Conservation (phyloP, 2,113 vertebrate species). For the Antechinus stuartii region DNA sequence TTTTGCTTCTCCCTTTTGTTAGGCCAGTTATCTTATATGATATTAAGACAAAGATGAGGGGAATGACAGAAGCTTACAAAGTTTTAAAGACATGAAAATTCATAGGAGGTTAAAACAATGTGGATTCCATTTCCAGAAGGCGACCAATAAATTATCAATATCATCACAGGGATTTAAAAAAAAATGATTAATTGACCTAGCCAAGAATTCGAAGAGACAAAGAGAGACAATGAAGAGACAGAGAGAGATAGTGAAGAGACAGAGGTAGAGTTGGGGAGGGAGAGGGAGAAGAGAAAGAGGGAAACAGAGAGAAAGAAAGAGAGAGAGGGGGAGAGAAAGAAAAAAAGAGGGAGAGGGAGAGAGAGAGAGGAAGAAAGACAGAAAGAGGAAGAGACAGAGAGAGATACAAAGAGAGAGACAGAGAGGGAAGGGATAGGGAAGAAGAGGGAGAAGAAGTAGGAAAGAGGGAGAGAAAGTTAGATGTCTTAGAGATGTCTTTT, state of each 20-base stretch:
- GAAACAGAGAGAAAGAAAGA: no score
- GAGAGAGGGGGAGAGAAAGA: background rate
- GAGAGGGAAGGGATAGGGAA: background rate
- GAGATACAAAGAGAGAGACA: background rate
- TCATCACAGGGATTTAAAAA: conserved; percentile 63
- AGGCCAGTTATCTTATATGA: conserved; percentile 80
- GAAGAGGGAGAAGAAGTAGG: conserved; percentile 66
- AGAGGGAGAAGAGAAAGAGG: no score
- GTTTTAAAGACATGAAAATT: conserved; percentile 60
- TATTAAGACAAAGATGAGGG: background rate
- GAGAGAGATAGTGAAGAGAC: no score
- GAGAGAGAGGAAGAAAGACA: background rate
- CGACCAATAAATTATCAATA: conserved; percentile 75
- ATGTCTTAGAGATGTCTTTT: conserved; percentile 44
- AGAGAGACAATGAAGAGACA: no score
- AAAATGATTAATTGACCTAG: conserved; percentile 72
- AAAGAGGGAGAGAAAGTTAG: conserved; percentile 56
- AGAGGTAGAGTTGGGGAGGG: no score
- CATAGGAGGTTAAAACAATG: conserved; percentile 42
- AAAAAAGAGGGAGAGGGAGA: background rate
- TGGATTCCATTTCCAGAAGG: conserved; percentile 66
- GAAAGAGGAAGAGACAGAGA: no score
- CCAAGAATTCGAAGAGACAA: background rate
- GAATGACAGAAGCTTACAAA: conserved; percentile 56
- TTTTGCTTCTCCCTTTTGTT: conserved; percentile 85